Base-by-base conservation (phyloP, 2,888 invertebrate species). In the Trissolcus japonicus region DNA sequence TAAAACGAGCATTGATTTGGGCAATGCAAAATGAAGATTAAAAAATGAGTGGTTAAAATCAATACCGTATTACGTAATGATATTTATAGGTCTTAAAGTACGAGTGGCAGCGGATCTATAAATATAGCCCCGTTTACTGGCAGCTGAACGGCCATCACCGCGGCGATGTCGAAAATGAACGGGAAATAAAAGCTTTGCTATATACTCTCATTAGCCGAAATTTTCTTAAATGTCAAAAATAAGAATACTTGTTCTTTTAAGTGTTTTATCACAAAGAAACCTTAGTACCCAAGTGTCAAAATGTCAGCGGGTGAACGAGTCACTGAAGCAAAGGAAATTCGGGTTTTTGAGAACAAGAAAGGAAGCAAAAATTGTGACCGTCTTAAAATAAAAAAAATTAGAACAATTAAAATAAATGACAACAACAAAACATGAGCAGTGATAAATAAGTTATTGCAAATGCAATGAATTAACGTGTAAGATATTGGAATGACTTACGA, bases 91-190 rank as follows among this genome's bases (percentile, higher is more conserved):
- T 75, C 63, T 68, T 25, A 50, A 54, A 53, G 59, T 40, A 56
- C 11, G 50, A 73, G 56, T 66, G 55, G 67, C 68, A 46, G 63
- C 54, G 57, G 19, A 61, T 71, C 71, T 71, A 76, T 76, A 76
- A 76, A 76, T 71, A 76, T 66, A 71, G 61, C 67, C 66, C 46
- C 56, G 56, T 29, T 61, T 25, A 54, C 56, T 69, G 77, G 61
- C 71, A 72, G 71, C 55, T 65, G 17, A 55, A 50, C 50, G 16
- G 13, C 43, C 41, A 16, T 19, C 21, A 56, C 61, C 66, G 21
- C 57, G 56, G 55, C 43, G 60, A 55, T 54, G 79, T 63, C 61
- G 41, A 50, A 72, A 68, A 65, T 51, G 69, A 61, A 56, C 62
- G 56, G 51, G 35, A 41, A 60, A 73, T 25, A 65, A 35, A 54